These are phyloP conservation scores for Poicephalus meyeri DNA, from an alignment of 2,113 vertebrate genomes.

Conservation along the genomic window DNA sequence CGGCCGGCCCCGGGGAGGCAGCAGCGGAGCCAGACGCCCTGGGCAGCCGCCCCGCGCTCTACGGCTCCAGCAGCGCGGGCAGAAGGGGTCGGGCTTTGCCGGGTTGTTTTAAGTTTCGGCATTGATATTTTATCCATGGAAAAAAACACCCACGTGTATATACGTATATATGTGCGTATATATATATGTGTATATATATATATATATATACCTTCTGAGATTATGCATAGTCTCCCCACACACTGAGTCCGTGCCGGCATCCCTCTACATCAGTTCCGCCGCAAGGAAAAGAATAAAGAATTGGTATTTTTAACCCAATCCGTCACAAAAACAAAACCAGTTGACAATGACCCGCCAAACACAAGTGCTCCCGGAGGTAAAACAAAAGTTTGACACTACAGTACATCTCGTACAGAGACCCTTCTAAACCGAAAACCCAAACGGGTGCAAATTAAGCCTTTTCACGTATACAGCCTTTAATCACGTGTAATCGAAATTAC, in stretches of 20 bases:
- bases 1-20: no score
- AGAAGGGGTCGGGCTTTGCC: background rate
- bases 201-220: background rate
- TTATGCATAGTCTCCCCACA: background rate
- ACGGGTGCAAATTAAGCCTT: background rate
- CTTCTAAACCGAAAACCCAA: background rate
- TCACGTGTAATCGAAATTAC: conserved; percentile 8
- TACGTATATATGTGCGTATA: background rate
- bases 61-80: background rate
- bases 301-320: background rate
- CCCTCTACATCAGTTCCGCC: background rate
- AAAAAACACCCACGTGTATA: background rate
- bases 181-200: no score
- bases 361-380: background rate
- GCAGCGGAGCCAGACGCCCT: background rate
- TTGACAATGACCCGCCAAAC: background rate
- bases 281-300: background rate
- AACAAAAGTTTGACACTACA: conserved; percentile 15
- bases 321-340: background rate
- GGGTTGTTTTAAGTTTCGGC: background rate
- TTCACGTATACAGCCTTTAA: conserved; percentile 26
- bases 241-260: background rate
- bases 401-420: background rate
- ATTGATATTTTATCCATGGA: background rate
- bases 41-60: background rate